These are phyloP conservation scores for Sinelater perroti DNA, from an alignment of 2,888 invertebrate genomes.

Conservation along the genomic window DNA sequence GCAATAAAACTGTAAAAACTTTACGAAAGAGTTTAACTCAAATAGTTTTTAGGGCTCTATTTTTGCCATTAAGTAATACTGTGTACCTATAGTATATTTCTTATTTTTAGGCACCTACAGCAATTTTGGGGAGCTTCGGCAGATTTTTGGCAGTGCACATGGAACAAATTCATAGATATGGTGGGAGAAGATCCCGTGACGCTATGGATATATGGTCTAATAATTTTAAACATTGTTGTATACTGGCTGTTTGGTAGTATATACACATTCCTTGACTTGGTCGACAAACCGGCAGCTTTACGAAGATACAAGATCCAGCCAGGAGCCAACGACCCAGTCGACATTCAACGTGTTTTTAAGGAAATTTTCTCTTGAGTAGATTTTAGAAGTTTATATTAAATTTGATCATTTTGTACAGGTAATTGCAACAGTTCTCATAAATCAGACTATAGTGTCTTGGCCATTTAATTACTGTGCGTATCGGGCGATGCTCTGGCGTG, in stretches of 20 bases:
- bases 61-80: neutral
- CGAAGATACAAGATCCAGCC: constrained; percentile 84
- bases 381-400: neutral
- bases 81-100: neutral
- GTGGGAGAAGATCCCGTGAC: constrained; percentile 73
- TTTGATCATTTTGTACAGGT: constrained; percentile 61
- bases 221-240: constrained; percentile 69
- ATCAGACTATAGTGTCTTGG: constrained; percentile 76
- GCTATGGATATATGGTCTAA: constrained; percentile 72
- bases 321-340: constrained; percentile 82
- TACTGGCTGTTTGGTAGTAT: constrained; percentile 81
- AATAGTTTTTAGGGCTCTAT: neutral
- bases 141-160: constrained; percentile 84
- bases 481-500: constrained; percentile 72
- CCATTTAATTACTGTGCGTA: constrained; percentile 71
- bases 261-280: constrained; percentile 78
- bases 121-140: constrained; percentile 86
- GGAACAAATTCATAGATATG: constrained; percentile 76
- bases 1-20: neutral
- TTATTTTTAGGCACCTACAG: constrained; percentile 79
- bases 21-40: neutral
- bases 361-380: constrained; percentile 51
- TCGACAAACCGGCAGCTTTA: constrained; percentile 75
- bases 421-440: constrained; percentile 74
- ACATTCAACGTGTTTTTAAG: constrained; percentile 67